Evolutionary conservation across 53 echinoderm and acorn worm genomes (phyloP).

Genomic region (Glandiceps talaboti): DNA sequence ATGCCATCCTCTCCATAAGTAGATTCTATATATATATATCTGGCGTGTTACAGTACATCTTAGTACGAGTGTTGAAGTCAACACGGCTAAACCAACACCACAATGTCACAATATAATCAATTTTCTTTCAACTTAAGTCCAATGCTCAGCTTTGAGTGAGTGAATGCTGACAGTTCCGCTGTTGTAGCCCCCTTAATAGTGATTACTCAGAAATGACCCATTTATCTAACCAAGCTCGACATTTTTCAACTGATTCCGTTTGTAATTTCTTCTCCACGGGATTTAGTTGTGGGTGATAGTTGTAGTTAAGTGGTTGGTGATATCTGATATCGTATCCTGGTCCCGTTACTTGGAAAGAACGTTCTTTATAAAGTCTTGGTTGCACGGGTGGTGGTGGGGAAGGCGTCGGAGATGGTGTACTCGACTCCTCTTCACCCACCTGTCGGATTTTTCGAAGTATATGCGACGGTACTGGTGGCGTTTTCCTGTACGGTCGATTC

Average conservation of each 20-base stretch:
- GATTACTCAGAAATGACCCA: not conserved
- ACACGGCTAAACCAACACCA: no score
- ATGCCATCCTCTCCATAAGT: no score
- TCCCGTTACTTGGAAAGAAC: not conserved
- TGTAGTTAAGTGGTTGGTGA: not conserved
- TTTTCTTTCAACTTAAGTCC: no score
- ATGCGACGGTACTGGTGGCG: not conserved
- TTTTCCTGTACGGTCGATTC: not conserved
- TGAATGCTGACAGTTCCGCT: no score
- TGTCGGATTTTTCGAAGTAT: not conserved
- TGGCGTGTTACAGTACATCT: no score
- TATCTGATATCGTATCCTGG: not conserved
- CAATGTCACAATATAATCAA: no score
- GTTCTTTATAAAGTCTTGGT: not conserved
- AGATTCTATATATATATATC: no score
- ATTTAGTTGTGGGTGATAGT: not conserved
- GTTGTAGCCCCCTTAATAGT: no score
- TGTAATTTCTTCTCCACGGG: not conserved
- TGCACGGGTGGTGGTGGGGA: not conserved
- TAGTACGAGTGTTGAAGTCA: no score
- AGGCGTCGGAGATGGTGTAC: not conserved
- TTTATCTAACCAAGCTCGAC: not conserved
- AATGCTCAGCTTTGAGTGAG: no score
- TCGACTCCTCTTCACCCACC: not conserved
- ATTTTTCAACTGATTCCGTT: not conserved